Conservation (phyloP, 2,888 invertebrate species). For the Glaucopsyche alexis region DNA sequence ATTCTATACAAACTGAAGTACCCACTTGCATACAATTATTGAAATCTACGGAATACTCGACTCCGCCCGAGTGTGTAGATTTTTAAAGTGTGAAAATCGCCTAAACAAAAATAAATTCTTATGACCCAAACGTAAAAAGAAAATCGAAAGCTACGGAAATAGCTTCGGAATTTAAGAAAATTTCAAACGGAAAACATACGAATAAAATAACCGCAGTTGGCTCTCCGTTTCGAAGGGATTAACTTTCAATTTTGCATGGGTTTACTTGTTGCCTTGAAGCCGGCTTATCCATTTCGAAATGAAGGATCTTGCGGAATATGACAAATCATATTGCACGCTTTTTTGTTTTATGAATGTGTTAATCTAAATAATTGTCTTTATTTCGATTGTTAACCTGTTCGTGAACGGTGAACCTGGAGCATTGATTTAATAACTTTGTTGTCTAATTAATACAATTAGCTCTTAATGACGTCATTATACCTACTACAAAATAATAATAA, state of each 20-base stretch:
- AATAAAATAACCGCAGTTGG: conserved; percentile 16
- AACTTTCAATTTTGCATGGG: conserved; percentile 36
- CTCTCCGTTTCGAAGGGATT: conserved; percentile 33
- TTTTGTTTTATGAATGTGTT: background rate
- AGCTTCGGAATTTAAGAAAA: background rate
- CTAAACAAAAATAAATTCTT: background rate
- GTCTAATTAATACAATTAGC: no score
- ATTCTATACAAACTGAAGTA: no score
- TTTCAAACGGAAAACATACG: background rate
- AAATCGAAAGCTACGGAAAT: background rate
- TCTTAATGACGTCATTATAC: no score
- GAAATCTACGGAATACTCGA: no score
- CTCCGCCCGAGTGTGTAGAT: no score
- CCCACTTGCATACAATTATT: no score
- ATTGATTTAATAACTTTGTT: no score
- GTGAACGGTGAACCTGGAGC: no score
- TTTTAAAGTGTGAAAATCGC: background rate
- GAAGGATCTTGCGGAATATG: conserved; percentile 17
- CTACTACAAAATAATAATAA: no score
- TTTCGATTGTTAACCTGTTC: background rate
- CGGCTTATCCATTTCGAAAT: conserved; percentile 22
- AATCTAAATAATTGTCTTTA: background rate
- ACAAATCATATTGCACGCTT: background rate
- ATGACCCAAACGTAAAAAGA: background rate
- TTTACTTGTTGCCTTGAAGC: conserved; percentile 32